Conservation (phyloP, 1,140 invertebrate species). For the Eupristina koningsbergeri region DNA sequence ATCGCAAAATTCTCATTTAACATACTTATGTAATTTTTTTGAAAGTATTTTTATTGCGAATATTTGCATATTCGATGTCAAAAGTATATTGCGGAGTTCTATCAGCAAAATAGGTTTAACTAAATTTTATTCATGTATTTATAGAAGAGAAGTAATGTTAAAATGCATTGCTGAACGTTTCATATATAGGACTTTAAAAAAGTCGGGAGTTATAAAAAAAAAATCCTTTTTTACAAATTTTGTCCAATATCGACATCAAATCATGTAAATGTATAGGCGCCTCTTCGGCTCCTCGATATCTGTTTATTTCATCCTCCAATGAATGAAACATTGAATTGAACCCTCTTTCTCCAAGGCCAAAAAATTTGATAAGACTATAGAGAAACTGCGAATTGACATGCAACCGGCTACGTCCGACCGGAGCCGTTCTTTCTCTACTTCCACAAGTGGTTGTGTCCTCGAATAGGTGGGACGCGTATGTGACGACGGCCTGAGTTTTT, state of each 20-base stretch:
- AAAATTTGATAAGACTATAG: background rate
- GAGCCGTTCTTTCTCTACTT: constrained; percentile 50
- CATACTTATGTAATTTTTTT: background rate
- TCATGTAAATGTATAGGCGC: background rate
- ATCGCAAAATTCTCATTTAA: background rate
- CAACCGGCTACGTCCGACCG: background rate
- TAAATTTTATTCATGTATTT: background rate
- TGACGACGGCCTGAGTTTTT: background rate
- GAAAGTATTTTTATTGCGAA: background rate
- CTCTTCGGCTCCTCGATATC: background rate
- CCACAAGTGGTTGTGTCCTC: constrained; percentile 70
- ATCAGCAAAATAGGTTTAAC: background rate
- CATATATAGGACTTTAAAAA: background rate
- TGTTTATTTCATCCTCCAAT: constrained; percentile 4
- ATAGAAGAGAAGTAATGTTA: background rate
- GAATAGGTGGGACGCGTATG: constrained; percentile 4
- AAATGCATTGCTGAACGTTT: background rate
- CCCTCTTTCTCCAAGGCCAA: background rate
- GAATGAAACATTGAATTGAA: constrained; percentile 37
- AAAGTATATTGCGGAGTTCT: background rate
- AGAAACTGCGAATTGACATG: constrained; percentile 44
- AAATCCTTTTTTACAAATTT: background rate
- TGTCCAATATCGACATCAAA: background rate
- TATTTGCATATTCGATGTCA: background rate
- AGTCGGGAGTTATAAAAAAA: background rate